Evolutionary conservation across 2,888 invertebrate genomes (phyloP).

Genomic region (Willowsia nigromaculata): DNA sequence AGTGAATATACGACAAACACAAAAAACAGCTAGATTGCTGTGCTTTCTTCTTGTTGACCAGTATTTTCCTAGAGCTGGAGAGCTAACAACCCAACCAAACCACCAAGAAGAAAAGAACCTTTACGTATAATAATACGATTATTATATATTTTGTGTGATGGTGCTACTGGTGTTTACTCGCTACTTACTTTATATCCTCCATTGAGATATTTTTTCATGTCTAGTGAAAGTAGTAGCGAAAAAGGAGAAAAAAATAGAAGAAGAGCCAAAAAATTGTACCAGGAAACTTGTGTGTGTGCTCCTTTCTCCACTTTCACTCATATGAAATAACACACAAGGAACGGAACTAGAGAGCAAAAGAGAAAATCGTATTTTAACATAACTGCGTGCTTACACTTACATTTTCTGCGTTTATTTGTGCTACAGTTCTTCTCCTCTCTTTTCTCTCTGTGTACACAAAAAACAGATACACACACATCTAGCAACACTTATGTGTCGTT

Average conservation of each 20-base stretch:
- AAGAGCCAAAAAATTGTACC: background rate
- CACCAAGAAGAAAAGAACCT: background rate
- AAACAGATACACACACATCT: background rate
- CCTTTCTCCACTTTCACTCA: too few species aligned
- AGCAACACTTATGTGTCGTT: background rate
- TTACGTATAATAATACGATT: background rate
- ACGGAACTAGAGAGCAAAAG: background rate
- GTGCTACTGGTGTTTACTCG: background rate
- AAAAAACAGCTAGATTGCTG: background rate
- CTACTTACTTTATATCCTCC: background rate
- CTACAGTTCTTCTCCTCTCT: background rate
- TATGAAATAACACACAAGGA: background rate
- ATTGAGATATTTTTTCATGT: background rate
- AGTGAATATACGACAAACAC: slow-evolving; percentile 17
- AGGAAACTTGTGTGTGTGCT: background rate
- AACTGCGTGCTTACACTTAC: slow-evolving; percentile 10
- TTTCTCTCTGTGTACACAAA: background rate
- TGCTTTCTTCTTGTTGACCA: background rate
- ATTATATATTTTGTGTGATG: background rate
- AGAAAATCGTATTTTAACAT: slow-evolving; percentile 13
- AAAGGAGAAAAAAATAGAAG: background rate
- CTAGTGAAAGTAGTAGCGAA: background rate
- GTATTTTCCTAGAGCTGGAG: background rate
- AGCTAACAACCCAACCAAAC: background rate
- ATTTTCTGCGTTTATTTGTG: background rate